A percentile compares a stretch with the other conserved stretches of the same genome.
These are phyloP conservation scores for Toxotes jaculatrix DNA, from an alignment of 2,113 vertebrate species.

Conservation along the genomic window DNA sequence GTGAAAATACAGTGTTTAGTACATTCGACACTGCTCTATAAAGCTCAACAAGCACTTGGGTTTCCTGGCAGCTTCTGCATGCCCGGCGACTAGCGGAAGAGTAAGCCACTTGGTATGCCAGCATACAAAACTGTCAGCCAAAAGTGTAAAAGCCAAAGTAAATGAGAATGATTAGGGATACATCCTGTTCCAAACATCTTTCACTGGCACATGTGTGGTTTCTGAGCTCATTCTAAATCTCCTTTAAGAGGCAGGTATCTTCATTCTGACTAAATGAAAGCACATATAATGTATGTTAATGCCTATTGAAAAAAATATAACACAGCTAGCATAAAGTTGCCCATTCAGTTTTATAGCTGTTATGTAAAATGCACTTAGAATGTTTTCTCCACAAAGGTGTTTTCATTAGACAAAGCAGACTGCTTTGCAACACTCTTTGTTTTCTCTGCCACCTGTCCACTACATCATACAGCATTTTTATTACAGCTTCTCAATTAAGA, in stretches of 20 bases:
- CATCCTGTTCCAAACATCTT: slow-evolving; percentile 74
- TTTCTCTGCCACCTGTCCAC: slow-evolving; percentile 65
- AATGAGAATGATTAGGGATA: slow-evolving; percentile 72
- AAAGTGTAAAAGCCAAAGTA: slow-evolving; percentile 73
- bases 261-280: slow-evolving; percentile 59
- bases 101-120: slow-evolving; percentile 76
- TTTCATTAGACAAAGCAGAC: slow-evolving; percentile 57
- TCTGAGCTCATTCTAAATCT: slow-evolving; percentile 64
- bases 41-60: slow-evolving; percentile 69
- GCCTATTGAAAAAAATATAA: slow-evolving; percentile 46
- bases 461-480: slow-evolving; percentile 46
- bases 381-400: slow-evolving; percentile 37
- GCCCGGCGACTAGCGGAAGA: slow-evolving; percentile 62
- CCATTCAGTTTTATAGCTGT: slow-evolving; percentile 61
- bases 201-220: slow-evolving; percentile 67
- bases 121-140: slow-evolving; percentile 69
- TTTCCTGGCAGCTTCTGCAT: slow-evolving; percentile 64
- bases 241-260: slow-evolving; percentile 57
- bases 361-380: slow-evolving; percentile 54
- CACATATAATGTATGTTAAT: slow-evolving; percentile 59
- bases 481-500: slow-evolving; percentile 52
- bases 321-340: slow-evolving; percentile 39
- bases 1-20: slow-evolving; percentile 58
- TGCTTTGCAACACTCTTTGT: slow-evolving; percentile 39
- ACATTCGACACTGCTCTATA: slow-evolving; percentile 55